Conservation (phyloP, 2,797 vertebrate species). For the Notolabrus celidotus region DNA sequence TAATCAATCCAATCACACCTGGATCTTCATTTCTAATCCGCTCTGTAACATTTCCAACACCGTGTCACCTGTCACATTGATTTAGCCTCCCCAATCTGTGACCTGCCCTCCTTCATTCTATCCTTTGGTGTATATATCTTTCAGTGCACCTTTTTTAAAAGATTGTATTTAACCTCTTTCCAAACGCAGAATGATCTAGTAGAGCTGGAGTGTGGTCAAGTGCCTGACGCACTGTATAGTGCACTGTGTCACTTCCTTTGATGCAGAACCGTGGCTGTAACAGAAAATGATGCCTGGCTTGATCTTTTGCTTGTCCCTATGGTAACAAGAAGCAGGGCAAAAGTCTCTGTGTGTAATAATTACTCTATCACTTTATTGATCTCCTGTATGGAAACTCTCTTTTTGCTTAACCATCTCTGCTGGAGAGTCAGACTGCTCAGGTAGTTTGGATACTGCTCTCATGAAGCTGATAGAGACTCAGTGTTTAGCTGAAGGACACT, state of each 20-base stretch:
- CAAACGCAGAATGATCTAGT: not conserved
- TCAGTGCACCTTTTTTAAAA: not conserved
- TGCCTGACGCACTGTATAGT: constrained; percentile 18
- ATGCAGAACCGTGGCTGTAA: constrained; percentile 27
- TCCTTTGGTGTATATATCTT: not conserved
- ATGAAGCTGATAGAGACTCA: constrained; percentile 26
- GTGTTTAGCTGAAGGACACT: constrained; percentile 61
- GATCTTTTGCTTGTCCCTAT: constrained; percentile 48
- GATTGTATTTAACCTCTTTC: not conserved
- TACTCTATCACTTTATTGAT: constrained; percentile 60
- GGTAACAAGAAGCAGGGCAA: constrained; percentile 62
- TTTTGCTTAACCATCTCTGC: constrained; percentile 52
- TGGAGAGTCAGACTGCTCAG: constrained; percentile 29
- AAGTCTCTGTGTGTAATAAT: constrained; percentile 61
- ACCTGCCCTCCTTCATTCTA: not conserved
- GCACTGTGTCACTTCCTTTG: constrained; percentile 18
- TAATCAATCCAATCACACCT: no score
- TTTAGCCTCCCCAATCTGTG: no score
- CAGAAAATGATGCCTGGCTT: constrained; percentile 35
- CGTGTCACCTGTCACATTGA: no score
- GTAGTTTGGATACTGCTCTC: constrained; percentile 38
- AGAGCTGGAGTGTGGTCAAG: constrained; percentile 3
- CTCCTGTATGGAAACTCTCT: constrained; percentile 49
- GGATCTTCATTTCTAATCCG: no score
- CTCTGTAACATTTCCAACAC: no score